Evolutionary conservation across 2,888 invertebrate genomes (phyloP), one percentile per base, ranked within the genome.

Genomic region (Zygogramma bicolorata): DNA sequence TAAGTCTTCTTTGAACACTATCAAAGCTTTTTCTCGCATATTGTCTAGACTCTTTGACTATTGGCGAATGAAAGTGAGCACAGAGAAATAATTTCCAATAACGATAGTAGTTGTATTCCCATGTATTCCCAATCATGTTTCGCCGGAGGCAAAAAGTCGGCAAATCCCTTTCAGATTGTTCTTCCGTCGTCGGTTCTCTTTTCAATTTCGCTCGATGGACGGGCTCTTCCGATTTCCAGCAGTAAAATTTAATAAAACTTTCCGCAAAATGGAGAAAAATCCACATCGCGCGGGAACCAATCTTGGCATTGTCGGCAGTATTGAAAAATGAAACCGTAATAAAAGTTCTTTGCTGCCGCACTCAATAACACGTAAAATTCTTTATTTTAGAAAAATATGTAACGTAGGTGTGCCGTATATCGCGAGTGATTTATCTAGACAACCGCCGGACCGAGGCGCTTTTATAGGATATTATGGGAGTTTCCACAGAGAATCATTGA

Each of bases 231-330:
- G 25, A 22, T 61, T 61, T 34, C 61, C 22, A 20, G 13, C 38
- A 61, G 42, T 38, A 20, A 61, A 61, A 40, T 61, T 15, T 40
- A 61, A 61, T 61, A 61, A 61, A 42, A 61, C 53, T 53, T 25
- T 7, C 53, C 25, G 27, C 53, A 53, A n/a, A 53, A 53, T 25
- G 10, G 25, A 6, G 27, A 27, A 13, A 53, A 25, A 53, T 25
- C n/a, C 27, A 13, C n/a, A 22, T n/a, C 22, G 22, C 53, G 27
- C 53, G 15, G n/a, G 25, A 25, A 27, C 53, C 53, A 53, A 27
- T 42, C 42, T 42, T 18, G 42, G 15, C 42, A 42, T 15, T 53
- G 53, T 22, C 27, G 25, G 25, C 25, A 25, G 5, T 25, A 53
- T 53, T 53, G 53, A 13, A 22, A 53, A 53, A 53, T 25, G 27